Evolutionary conservation across 2,797 vertebrate genomes (phyloP).

Genomic region (Thunnus albacares): DNA sequence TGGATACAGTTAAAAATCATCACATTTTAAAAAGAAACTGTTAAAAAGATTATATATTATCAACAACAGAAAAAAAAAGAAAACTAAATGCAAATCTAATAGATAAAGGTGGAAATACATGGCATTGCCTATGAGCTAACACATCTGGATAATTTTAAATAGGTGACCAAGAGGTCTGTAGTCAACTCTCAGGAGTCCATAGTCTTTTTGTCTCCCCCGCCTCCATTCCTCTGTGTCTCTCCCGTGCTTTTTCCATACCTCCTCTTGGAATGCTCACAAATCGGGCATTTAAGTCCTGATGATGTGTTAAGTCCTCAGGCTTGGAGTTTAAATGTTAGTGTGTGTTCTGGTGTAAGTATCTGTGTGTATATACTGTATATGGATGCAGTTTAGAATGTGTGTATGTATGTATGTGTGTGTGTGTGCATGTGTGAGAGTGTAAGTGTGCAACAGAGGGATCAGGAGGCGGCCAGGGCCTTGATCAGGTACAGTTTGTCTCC

Average conservation of each 20-base stretch:
- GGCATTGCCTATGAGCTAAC: slow-evolving; percentile 82
- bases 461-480: slow-evolving; percentile 91
- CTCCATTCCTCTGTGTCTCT: slow-evolving; percentile 54
- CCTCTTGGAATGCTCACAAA: slow-evolving; percentile 85
- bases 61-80: slow-evolving; percentile 64
- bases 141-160: slow-evolving; percentile 84
- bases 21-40: slow-evolving; percentile 80
- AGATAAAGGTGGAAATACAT: slow-evolving; percentile 86
- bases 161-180: slow-evolving; percentile 80
- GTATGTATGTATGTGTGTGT: slow-evolving; percentile 29
- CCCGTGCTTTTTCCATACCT: slow-evolving; percentile 63
- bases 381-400: slow-evolving; percentile 51
- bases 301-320: slow-evolving; percentile 79
- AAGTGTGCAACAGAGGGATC: slow-evolving; percentile 72
- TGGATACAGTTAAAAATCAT: slow-evolving; percentile 72
- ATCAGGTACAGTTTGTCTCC: slow-evolving; percentile 96
- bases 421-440: slow-evolving; percentile 15
- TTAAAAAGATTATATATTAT: slow-evolving; percentile 86
- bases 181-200: slow-evolving; percentile 78
- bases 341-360: slow-evolving; percentile 72
- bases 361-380: slow-evolving; percentile 47
- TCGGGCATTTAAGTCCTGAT: slow-evolving; percentile 75
- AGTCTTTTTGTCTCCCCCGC: slow-evolving; percentile 59
- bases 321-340: slow-evolving; percentile 79
- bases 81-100: slow-evolving; percentile 82